A percentile compares a stretch with the other conserved stretches of the same genome.
phyloP scores from a whole-genome alignment of 2,888 invertebrate genomes.

The Amphimallon solstitiale region DNA sequence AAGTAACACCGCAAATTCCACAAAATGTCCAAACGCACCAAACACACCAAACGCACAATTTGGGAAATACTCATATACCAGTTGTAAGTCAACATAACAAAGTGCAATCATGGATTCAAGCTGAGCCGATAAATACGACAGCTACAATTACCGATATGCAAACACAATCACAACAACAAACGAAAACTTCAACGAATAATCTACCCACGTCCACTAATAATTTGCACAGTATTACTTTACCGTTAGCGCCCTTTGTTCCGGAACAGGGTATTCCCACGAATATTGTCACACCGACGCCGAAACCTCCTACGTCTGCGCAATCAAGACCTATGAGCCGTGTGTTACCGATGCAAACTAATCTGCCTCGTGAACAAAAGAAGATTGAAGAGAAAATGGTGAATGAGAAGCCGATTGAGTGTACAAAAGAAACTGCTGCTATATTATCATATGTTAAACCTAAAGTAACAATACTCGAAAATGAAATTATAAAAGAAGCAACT shows the following conservation, averaged over 20 bases:
- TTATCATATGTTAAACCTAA: slow-evolving; percentile 26
- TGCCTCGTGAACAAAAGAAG: slow-evolving; percentile 64
- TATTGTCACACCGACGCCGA: slow-evolving; percentile 75
- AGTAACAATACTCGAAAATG: slow-evolving; percentile 48
- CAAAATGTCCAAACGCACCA: slow-evolving; percentile 28
- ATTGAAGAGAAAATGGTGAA: slow-evolving; percentile 54
- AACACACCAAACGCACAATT: slow-evolving; percentile 34
- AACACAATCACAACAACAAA: slow-evolving; percentile 48
- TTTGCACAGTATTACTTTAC: slow-evolving; percentile 69
- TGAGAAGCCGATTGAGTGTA: slow-evolving; percentile 28
- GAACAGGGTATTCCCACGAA: slow-evolving; percentile 76
- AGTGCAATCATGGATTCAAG: slow-evolving; percentile 23
- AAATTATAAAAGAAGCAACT: slow-evolving; percentile 34
- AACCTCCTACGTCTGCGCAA: slow-evolving; percentile 58
- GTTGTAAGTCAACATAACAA: slow-evolving; percentile 38
- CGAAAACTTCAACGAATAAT: slow-evolving; percentile 54
- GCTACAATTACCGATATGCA: slow-evolving; percentile 46
- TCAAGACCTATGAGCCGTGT: slow-evolving; percentile 82
- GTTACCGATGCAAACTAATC: slow-evolving; percentile 78
- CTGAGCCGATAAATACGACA: slow-evolving; percentile 2
- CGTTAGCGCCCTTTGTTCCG: slow-evolving; percentile 66
- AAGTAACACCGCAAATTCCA: slow-evolving; percentile 41
- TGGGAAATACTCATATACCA: slow-evolving; percentile 23
- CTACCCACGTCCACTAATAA: slow-evolving; percentile 58
- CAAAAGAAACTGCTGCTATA: slow-evolving; percentile 22